Base-by-base conservation (phyloP, 2,797 vertebrate genomes). In the Xenentodon cancila region DNA sequence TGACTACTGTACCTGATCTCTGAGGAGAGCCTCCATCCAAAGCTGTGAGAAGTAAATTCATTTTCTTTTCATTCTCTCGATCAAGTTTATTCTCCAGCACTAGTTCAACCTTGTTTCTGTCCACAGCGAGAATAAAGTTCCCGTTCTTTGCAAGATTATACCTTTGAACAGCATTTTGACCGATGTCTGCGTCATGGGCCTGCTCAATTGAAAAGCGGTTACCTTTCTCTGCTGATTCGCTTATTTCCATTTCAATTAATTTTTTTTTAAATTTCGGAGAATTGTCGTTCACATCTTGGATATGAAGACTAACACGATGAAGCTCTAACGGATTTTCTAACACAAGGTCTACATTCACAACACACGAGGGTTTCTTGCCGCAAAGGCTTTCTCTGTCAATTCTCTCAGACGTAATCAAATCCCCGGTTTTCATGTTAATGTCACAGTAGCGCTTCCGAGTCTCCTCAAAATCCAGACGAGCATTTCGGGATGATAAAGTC, bases 201-300 rank as follows among this genome's bases (percentile, higher is more conserved):
- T 87, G 74, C 0, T 88, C 76, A 1, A 93, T 49, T 0, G 71
- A 75, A 15, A 89, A 93, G 0, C 84, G 84, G 9, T 60, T 73
- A 0, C 92, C 90, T 4, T 75, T 89, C 0, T 0, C 66, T 0
- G 88, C 82, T 0, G 82, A 89, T 59, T 93, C 92, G 0, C 2
- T 0, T 4, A 93, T 92, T 74, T 93, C 92, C 50, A 93, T 58
- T 73, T 86, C 75, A 12, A 94, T 77, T 9, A 80, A 8, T 12
- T 88, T 62, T 0, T 87, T 54, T 7, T 45, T 84, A 25, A 95
- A 95, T 49, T 63, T 37, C 0, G 94, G 94, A 0, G 87, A 55
- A 59, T 95, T 94, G 34, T 95, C 94, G 53, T 95, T 95, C 1
- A 94, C 45, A 70, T 95, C 94, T 50, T 85, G 84, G 67, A 95